Percentiles rank a stretch among this genome's conserved stretches.
These are phyloP conservation scores for Macaria liturata DNA, from an alignment of 2,888 invertebrate genomes.

Conservation along the genomic window DNA sequence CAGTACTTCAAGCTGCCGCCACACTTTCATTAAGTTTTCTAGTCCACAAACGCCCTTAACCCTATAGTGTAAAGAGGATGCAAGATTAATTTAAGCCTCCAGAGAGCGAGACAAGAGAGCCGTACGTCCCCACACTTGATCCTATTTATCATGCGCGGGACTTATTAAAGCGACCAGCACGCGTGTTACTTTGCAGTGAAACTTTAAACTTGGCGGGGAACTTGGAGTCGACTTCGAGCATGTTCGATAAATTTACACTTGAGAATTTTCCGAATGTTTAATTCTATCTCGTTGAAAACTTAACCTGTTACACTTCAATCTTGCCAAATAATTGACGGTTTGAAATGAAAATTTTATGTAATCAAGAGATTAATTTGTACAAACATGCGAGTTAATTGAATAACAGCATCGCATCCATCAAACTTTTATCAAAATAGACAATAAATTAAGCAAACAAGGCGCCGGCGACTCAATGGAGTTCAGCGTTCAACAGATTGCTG, in stretches of 20 bases:
- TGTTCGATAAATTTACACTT: slow-evolving; percentile 24
- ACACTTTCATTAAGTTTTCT: slow-evolving; percentile 76
- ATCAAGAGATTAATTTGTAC: slow-evolving; percentile 5
- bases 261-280: slow-evolving; percentile 20
- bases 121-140: slow-evolving; percentile 64
- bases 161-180: slow-evolving; percentile 78
- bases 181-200: slow-evolving; percentile 63
- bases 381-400: slow-evolving; percentile 30
- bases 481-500: slow-evolving; percentile 73
- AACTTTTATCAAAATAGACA: slow-evolving; percentile 32
- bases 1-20: slow-evolving; percentile 56
- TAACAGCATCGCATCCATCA: slow-evolving; percentile 16
- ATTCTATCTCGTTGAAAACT: slow-evolving; percentile 15
- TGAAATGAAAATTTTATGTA: too few species aligned
- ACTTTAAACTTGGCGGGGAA: slow-evolving; percentile 62
- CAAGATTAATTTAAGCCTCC: slow-evolving; percentile 37
- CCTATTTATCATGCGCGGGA: slow-evolving; percentile 77
- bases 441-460: slow-evolving; percentile 50
- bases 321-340: too few species aligned
- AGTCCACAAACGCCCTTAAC: slow-evolving; percentile 59
- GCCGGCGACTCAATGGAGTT: slow-evolving; percentile 58
- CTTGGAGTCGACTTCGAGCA: slow-evolving; percentile 48
- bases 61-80: slow-evolving; percentile 50
- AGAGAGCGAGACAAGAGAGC: slow-evolving; percentile 48
- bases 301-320: slow-evolving; percentile 1